A percentile compares a stretch with the other conserved stretches of the same genome.
Conservation (phyloP, 23 tunicate species). For the Phallusia fumigata region DNA sequence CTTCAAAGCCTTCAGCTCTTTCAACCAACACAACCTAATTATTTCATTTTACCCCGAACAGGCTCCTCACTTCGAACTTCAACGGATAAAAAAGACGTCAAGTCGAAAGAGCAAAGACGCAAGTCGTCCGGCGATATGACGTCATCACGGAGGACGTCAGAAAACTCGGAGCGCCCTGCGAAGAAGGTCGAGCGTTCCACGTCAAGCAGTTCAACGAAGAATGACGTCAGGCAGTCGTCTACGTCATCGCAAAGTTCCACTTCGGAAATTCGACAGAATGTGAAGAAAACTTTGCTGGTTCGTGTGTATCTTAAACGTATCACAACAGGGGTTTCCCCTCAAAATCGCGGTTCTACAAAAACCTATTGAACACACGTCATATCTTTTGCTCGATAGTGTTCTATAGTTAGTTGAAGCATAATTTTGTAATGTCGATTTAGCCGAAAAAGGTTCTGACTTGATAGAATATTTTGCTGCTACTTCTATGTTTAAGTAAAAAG, state of each 20-base stretch:
- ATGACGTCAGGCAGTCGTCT: constrained; percentile 13
- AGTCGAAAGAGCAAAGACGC: constrained; percentile 21
- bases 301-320: background rate
- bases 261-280: constrained; percentile 39
- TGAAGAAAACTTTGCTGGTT: constrained; percentile 44
- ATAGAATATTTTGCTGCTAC: too few species aligned
- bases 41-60: background rate
- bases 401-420: too few species aligned
- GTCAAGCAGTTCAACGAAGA: constrained; percentile 1
- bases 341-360: too few species aligned
- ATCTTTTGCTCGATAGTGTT: too few species aligned
- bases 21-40: background rate
- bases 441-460: too few species aligned
- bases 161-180: constrained; percentile 10
- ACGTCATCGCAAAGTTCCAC: background rate
- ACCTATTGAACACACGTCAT: too few species aligned
- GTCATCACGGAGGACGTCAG: background rate
- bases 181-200: constrained; percentile 36
- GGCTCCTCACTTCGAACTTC: background rate
- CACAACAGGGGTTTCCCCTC: too few species aligned
- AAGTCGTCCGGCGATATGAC: constrained; percentile 20
- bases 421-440: too few species aligned
- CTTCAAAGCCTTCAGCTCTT: too few species aligned
- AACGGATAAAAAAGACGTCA: background rate
- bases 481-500: too few species aligned